A percentile compares a stretch with the other conserved stretches of the same genome.
Evolutionary conservation across 2,888 invertebrate genomes (phyloP).

Genomic region (Orchesella flavescens): DNA sequence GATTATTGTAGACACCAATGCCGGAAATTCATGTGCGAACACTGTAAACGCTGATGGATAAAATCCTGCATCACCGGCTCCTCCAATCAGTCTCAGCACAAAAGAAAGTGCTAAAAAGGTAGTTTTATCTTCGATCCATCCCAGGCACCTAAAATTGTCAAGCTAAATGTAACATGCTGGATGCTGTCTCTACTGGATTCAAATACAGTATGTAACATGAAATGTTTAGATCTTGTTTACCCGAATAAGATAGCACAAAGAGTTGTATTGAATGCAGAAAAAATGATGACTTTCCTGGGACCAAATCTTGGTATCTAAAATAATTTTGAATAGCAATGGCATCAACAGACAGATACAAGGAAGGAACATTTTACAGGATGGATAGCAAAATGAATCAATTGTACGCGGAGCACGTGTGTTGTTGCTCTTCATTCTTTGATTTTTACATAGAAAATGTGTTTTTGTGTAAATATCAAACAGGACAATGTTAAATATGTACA

Average conservation of each 20-base stretch:
- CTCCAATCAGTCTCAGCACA: conserved; percentile 53
- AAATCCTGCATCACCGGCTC: conserved; percentile 66
- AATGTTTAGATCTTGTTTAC: too few species aligned
- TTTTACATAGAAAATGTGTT: too few species aligned
- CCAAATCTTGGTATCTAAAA: conserved; percentile 62
- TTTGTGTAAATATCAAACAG: too few species aligned
- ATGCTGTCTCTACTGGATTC: too few species aligned
- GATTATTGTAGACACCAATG: conserved; percentile 58
- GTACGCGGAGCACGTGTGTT: too few species aligned
- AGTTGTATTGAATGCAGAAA: conserved; percentile 52
- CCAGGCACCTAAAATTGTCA: conserved; percentile 49
- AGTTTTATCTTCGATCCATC: conserved; percentile 40
- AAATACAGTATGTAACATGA: too few species aligned
- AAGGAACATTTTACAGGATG: too few species aligned
- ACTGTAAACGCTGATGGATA: conserved; percentile 63
- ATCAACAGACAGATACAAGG: too few species aligned
- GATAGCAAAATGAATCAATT: too few species aligned
- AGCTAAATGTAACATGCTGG: not conserved
- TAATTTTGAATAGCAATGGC: too few species aligned
- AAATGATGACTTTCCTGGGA: conserved; percentile 49
- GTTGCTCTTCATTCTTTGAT: too few species aligned
- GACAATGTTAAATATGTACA: too few species aligned
- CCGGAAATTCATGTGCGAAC: conserved; percentile 61
- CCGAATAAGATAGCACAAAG: conserved; percentile 62
- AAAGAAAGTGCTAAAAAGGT: conserved; percentile 59